These are phyloP conservation scores for Leptura quadrifasciata DNA, from an alignment of 2,888 invertebrate genomes.

Conservation along the genomic window DNA sequence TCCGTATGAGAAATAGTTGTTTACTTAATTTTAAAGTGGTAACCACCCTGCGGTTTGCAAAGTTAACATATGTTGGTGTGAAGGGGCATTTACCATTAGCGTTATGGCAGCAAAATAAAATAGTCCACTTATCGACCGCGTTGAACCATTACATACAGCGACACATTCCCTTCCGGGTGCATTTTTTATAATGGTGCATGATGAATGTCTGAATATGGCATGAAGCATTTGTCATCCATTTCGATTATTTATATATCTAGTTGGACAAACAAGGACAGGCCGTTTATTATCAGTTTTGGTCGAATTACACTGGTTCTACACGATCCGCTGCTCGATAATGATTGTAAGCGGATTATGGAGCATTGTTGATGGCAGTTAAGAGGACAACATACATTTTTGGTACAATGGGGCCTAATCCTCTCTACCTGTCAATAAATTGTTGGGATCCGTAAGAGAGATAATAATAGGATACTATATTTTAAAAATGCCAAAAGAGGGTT, in stretches of 20 bases:
- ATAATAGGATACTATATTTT: neutral
- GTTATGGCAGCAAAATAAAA: slow-evolving; percentile 53
- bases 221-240: slow-evolving; percentile 63
- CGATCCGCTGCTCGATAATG: slow-evolving; percentile 55
- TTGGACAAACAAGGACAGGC: slow-evolving; percentile 60
- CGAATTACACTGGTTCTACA: slow-evolving; percentile 62
- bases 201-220: slow-evolving; percentile 52
- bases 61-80: slow-evolving; percentile 39
- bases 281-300: slow-evolving; percentile 59
- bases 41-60: slow-evolving; percentile 10
- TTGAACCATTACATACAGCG: slow-evolving; percentile 66
- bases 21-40: neutral
- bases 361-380: slow-evolving; percentile 64
- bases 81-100: slow-evolving; percentile 41
- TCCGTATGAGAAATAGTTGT: neutral
- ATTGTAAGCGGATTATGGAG: slow-evolving; percentile 65
- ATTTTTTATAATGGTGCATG: slow-evolving; percentile 46
- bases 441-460: neutral
- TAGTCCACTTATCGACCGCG: slow-evolving; percentile 68
- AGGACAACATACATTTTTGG: slow-evolving; percentile 63
- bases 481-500: neutral
- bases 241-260: slow-evolving; percentile 65
- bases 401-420: slow-evolving; percentile 49
- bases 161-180: slow-evolving; percentile 67
- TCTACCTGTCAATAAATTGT: slow-evolving; percentile 51